Evolutionary conservation across 2,113 vertebrate genomes (phyloP).

Genomic region (Typhlomys cinereus): DNA sequence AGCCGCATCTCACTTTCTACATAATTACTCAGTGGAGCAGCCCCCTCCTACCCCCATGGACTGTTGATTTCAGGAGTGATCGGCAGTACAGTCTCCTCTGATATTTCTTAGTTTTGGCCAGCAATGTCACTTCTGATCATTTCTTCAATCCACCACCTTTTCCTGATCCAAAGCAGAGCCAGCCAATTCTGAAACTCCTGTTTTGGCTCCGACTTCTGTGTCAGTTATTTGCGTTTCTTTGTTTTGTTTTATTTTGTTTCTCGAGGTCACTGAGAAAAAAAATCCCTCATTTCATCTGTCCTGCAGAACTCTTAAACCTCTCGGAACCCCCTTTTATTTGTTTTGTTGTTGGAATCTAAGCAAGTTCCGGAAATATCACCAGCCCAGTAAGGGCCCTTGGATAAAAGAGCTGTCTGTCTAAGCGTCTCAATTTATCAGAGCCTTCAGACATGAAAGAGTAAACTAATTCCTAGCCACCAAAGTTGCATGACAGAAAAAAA

Average conservation of each 20-base stretch:
- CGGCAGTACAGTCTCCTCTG: conserved; percentile 39
- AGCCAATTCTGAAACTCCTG: conserved; percentile 10
- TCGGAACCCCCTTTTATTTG: conserved; percentile 68
- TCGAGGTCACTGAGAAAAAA: conserved; percentile 57
- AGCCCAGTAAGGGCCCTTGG: conserved; percentile 70
- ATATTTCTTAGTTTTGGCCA: conserved; percentile 61
- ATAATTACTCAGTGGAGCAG: not conserved
- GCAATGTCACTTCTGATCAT: conserved; percentile 65
- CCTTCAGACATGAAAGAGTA: conserved; percentile 82
- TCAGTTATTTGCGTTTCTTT: conserved; percentile 13
- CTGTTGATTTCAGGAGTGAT: not conserved
- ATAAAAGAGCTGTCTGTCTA: conserved; percentile 83
- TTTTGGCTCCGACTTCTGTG: conserved; percentile 11
- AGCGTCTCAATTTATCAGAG: conserved; percentile 83
- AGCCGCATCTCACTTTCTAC: not conserved
- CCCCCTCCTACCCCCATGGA: not conserved
- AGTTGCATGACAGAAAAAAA: conserved; percentile 75
- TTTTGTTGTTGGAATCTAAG: no score
- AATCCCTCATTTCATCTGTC: conserved; percentile 67
- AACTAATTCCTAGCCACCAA: conserved; percentile 79
- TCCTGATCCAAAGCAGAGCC: conserved; percentile 61
- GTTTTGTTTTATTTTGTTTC: not conserved
- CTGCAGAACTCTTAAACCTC: conserved; percentile 68
- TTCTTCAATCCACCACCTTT: conserved; percentile 67
- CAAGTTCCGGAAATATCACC: conserved; percentile 77